Evolutionary conservation across 2,797 vertebrate species (phyloP).

Genomic region (Pseudochaenichthys georgianus): DNA sequence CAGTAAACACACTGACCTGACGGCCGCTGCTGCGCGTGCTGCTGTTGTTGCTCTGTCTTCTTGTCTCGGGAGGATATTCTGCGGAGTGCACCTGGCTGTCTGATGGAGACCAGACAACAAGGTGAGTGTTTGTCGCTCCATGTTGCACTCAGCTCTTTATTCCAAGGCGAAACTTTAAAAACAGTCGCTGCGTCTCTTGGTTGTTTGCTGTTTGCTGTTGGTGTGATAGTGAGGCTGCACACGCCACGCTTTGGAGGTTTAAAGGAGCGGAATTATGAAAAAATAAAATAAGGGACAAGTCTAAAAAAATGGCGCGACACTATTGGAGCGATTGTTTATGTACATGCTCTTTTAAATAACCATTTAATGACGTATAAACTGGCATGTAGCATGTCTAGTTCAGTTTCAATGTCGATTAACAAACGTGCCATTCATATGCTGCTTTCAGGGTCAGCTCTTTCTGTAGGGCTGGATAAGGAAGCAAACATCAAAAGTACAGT

Average conservation of each 20-base stretch:
- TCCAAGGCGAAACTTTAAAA: neutral
- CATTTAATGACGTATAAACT: neutral
- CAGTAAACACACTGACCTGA: constrained; percentile 32
- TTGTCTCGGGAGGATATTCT: constrained; percentile 12
- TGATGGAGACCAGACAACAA: constrained; percentile 85
- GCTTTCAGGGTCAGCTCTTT: neutral
- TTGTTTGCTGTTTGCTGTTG: constrained; percentile 11
- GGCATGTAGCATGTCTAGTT: neutral
- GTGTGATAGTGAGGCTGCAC: constrained; percentile 31
- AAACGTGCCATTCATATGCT: neutral
- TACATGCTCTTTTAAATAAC: neutral
- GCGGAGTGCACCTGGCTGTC: constrained; percentile 40
- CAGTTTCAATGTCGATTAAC: neutral
- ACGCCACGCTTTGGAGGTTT: constrained; percentile 6
- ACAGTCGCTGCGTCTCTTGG: neutral
- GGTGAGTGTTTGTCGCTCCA: constrained; percentile 70
- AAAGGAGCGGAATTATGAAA: neutral
- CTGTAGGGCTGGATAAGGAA: neutral
- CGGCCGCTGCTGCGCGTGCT: constrained; percentile 39
- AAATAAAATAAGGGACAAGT: neutral
- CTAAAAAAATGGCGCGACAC: fast-evolving
- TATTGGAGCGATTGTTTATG: too few relatives aligned
- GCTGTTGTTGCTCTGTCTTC: neutral
- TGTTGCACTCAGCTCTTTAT: too few relatives aligned
- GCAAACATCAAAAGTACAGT: neutral